phyloP scores from a whole-genome alignment of 2,113 vertebrate genomes.

The Platysternon megacephalum region DNA sequence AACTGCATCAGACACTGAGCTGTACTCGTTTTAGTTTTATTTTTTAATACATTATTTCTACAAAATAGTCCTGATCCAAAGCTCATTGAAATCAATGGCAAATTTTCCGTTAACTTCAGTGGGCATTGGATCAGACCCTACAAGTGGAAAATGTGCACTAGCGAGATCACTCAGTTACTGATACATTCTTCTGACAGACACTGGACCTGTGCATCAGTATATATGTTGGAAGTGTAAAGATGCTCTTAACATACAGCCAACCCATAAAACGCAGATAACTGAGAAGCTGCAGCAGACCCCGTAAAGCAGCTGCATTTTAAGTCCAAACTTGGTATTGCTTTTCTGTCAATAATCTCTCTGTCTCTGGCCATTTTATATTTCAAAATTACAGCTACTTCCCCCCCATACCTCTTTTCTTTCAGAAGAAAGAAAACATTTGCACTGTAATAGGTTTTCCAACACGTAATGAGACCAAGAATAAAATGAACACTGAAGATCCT shows the following conservation, averaged over 20 bases:
- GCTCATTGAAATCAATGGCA: conserved; percentile 2
- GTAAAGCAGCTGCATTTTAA: conserved; percentile 63
- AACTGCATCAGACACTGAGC: neutral
- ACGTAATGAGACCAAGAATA: conserved; percentile 71
- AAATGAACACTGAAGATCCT: conserved; percentile 72
- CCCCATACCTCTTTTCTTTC: conserved; percentile 64
- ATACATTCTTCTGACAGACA: conserved; percentile 31
- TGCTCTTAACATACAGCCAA: neutral
- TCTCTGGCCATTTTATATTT: conserved; percentile 60
- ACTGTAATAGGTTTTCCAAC: conserved; percentile 65
- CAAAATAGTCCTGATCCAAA: neutral
- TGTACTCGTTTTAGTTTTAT: neutral
- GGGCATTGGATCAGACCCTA: conserved; percentile 43
- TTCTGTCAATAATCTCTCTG: conserved; percentile 69
- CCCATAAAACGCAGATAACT: conserved; percentile 52
- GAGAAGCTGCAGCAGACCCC: conserved; percentile 45
- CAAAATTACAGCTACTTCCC: conserved; percentile 64
- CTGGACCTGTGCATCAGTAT: neutral
- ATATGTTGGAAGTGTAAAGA: neutral
- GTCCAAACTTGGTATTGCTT: conserved; percentile 50
- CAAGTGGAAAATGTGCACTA: neutral
- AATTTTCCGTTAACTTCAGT: conserved; percentile 22
- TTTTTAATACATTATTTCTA: neutral
- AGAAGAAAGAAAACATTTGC: conserved; percentile 68
- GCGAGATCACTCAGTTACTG: conserved; percentile 32